A percentile compares a stretch with the other conserved stretches of the same genome.
Conservation (phyloP, 2,113 vertebrate species). For the Hipposideros armiger region DNA sequence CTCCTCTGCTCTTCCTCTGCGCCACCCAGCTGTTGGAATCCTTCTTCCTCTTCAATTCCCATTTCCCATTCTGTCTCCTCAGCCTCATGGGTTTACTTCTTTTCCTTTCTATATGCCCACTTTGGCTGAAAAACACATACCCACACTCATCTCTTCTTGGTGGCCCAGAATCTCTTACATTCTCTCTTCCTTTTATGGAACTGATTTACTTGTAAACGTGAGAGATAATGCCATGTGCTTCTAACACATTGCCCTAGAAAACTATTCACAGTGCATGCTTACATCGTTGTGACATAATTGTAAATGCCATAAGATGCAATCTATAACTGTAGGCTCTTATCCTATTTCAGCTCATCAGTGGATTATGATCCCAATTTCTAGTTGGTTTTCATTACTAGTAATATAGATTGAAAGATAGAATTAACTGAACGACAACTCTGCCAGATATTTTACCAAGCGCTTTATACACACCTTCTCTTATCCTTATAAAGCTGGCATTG, state of each 20-base stretch:
- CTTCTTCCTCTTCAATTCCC: neutral
- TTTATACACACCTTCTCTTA: neutral
- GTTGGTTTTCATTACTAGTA: neutral
- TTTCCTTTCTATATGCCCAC: neutral
- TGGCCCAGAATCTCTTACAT: neutral
- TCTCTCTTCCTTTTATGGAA: neutral
- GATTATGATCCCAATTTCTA: conserved; percentile 2
- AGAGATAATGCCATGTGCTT: neutral
- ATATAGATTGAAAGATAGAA: neutral
- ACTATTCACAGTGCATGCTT: neutral
- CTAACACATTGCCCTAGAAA: neutral
- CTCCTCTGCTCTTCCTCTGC: neutral
- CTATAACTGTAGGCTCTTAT: neutral
- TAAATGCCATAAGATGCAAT: neutral
- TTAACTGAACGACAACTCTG: neutral
- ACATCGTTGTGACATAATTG: neutral
- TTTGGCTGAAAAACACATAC: neutral
- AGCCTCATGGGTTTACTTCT: neutral
- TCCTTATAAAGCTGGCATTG: neutral
- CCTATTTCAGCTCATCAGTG: neutral
- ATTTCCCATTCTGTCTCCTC: neutral
- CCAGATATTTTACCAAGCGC: neutral
- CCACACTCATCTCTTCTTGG: neutral
- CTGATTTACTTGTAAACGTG: conserved; percentile 39
- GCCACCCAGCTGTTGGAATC: neutral